A percentile compares a stretch with the other conserved stretches of the same genome.
phyloP scores from a whole-genome alignment of 1,140 invertebrate species.

The Hylaeus volcanicus region DNA sequence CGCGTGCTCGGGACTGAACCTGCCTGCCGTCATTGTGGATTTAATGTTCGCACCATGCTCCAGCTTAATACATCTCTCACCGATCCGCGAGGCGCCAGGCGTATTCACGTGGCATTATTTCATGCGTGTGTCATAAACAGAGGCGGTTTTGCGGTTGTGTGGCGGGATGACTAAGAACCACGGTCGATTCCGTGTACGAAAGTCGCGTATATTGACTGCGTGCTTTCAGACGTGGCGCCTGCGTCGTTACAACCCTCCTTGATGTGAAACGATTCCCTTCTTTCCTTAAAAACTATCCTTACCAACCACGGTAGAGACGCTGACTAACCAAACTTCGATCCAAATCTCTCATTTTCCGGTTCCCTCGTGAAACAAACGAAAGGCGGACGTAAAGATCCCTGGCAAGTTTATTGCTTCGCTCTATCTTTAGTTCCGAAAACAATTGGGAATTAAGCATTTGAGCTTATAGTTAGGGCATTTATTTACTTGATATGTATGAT shows the following conservation, averaged over 20 bases:
- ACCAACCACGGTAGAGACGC: too few species aligned
- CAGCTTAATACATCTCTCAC: not conserved
- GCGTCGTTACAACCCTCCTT: constrained; percentile 35
- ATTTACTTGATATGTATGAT: too few species aligned
- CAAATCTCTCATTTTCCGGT: too few species aligned
- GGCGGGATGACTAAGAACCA: constrained; percentile 54
- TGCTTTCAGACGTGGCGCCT: constrained; percentile 49
- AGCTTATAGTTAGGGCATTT: too few species aligned
- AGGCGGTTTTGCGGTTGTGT: constrained; percentile 30
- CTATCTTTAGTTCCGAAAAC: too few species aligned
- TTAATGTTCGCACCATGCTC: not conserved
- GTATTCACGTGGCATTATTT: constrained; percentile 8
- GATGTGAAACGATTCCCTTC: not conserved
- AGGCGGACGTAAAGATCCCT: too few species aligned
- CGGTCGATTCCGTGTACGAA: constrained; percentile 53
- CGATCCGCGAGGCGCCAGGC: too few species aligned
- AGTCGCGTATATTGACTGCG: constrained; percentile 56
- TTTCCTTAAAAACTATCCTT: not conserved
- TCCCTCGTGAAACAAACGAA: too few species aligned
- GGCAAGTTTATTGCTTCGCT: too few species aligned
- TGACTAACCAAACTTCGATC: too few species aligned
- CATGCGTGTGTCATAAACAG: constrained; percentile 27
- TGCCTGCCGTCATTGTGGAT: not conserved
- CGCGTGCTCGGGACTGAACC: not conserved
- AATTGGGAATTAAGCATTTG: too few species aligned